A percentile compares a stretch with the other conserved stretches of the same genome.
These are phyloP conservation scores for Zophobas atratus DNA, from an alignment of 1,140 invertebrate genomes.

Conservation along the genomic window DNA sequence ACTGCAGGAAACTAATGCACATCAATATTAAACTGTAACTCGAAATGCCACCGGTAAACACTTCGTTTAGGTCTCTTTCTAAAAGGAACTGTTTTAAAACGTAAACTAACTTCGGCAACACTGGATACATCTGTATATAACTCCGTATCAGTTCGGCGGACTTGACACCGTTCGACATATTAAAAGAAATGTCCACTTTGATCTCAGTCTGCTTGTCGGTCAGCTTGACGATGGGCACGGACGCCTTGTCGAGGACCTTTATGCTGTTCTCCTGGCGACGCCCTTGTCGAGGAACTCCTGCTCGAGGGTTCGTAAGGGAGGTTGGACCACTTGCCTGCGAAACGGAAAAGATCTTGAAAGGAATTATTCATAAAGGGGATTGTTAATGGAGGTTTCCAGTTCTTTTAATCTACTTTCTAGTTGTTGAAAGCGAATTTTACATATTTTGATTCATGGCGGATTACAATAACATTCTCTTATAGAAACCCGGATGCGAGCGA, in stretches of 20 bases:
- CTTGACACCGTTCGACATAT: conserved; percentile 96
- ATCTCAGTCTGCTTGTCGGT: conserved; percentile 96
- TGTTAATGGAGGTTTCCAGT: no score
- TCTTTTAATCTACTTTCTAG: no score
- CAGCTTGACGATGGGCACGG: conserved; percentile 97
- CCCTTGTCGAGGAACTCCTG: conserved; percentile 89
- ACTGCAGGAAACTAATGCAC: conserved; percentile 95
- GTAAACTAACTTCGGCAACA: conserved; percentile 93
- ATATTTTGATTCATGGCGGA: no score
- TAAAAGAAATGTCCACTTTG: conserved; percentile 98
- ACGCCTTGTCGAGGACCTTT: conserved; percentile 97
- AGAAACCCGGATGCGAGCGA: no score
- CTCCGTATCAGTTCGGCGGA: conserved; percentile 96
- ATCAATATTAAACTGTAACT: conserved; percentile 99
- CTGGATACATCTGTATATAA: conserved; percentile 78
- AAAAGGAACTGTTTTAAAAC: conserved; percentile 98
- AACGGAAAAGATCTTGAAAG: conserved; percentile 65
- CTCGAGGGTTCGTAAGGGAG: conserved; percentile 91
- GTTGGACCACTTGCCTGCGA: conserved; percentile 94
- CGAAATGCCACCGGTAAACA: conserved; percentile 98
- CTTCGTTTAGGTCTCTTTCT: conserved; percentile 98
- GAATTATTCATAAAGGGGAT: not conserved
- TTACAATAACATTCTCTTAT: no score
- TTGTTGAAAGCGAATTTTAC: no score
- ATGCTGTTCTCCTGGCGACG: conserved; percentile 91